Evolutionary conservation across 1,140 invertebrate species (phyloP).

Genomic region (Pteromalus puparum): DNA sequence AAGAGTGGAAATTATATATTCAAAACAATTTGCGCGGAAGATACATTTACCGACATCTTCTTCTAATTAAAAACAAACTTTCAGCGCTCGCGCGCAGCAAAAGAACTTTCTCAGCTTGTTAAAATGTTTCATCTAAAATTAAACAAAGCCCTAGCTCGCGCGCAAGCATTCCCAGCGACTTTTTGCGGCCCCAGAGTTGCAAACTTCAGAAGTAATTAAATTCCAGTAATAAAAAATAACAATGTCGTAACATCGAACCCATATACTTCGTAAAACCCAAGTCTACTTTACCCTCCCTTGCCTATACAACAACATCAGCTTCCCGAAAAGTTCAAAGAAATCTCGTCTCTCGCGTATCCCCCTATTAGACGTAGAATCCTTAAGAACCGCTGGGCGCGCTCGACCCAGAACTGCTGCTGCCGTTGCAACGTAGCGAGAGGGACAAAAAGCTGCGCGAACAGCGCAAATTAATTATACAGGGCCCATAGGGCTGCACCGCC

Average conservation of each 20-base stretch:
- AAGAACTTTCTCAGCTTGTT: neutral
- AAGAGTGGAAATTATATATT: neutral
- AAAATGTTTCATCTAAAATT: neutral
- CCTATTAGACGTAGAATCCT: conserved; percentile 13
- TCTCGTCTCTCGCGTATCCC: too few species aligned
- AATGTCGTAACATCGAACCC: neutral
- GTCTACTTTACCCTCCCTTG: too few species aligned
- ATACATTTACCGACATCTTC: neutral
- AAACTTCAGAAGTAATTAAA: neutral
- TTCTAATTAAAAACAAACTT: conserved; percentile 30
- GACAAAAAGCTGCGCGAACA: neutral
- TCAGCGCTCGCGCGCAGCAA: neutral
- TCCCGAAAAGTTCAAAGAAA: neutral
- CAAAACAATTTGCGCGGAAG: neutral
- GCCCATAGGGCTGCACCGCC: neutral
- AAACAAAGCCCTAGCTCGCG: neutral
- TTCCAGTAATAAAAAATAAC: neutral
- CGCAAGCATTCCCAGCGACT: neutral
- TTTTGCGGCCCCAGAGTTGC: neutral
- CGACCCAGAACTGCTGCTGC: conserved; percentile 16
- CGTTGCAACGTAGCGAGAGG: neutral
- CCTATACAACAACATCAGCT: neutral
- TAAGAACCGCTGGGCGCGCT: neutral
- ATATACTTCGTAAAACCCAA: too few species aligned
- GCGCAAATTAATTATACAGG: conserved; percentile 41